Percentiles rank a stretch among this genome's conserved stretches.
phyloP scores from a whole-genome alignment of 2,797 vertebrate genomes.

The Lepus oiostolus region DNA sequence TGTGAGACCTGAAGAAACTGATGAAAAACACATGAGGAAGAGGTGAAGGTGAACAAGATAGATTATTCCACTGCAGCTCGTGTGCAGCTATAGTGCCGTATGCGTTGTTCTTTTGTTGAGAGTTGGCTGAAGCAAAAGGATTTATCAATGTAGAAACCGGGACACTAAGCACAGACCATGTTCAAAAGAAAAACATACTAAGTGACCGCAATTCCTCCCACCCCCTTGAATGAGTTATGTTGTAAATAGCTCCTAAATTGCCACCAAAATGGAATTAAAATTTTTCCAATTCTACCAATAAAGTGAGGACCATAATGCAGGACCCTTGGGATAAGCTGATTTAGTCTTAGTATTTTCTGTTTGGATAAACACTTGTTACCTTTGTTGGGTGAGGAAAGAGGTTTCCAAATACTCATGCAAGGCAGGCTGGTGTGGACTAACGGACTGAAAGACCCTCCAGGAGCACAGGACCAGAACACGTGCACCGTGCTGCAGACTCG shows the following conservation, averaged over 20 bases:
- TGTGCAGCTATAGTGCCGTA: background rate
- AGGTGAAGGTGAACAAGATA: background rate
- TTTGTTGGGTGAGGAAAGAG: background rate
- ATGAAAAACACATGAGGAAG: background rate
- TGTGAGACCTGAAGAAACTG: background rate
- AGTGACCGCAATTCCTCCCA: background rate
- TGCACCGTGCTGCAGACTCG: background rate
- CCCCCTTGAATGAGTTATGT: background rate
- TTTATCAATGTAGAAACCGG: background rate
- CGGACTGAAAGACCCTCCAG: background rate
- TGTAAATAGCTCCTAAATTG: background rate
- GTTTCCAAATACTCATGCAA: background rate
- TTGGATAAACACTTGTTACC: background rate
- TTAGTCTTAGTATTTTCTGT: background rate
- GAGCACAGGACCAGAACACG: background rate
- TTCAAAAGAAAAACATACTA: conserved; percentile 39
- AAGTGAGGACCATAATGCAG: background rate
- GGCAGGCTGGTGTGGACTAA: background rate
- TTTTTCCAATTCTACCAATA: background rate
- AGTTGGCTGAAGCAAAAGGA: background rate
- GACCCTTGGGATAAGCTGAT: background rate
- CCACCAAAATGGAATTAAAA: background rate
- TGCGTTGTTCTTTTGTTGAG: background rate
- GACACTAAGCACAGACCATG: background rate
- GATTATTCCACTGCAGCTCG: background rate